Evolutionary conservation across 2,113 vertebrate species (phyloP), one percentile per base, ranked within the genome.

Genomic region (Diadophis punctatus): DNA sequence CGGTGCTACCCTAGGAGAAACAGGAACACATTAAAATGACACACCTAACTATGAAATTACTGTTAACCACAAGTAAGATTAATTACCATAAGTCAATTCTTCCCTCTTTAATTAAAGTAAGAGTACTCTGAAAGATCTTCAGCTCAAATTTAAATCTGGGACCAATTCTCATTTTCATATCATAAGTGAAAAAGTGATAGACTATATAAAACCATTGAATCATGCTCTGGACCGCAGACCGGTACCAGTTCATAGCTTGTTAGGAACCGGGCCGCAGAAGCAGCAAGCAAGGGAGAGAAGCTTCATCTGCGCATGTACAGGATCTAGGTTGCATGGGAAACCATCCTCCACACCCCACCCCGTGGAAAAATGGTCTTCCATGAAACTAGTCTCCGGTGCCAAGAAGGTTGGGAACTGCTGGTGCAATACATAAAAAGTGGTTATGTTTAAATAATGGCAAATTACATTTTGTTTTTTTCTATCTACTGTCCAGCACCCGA

Each of bases 1-100:
- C n/a, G 88, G 18, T 90, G 87, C 49, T 25, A 8, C 11, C 85
- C 95, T 97, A 90, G 94, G 94, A 96, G 96, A 30, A 94, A 93
- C 34, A 96, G 91, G 92, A 85, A 90, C 22, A 51, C 8, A 30
- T 58, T 39, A 60, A 92, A 86, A 89, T 60, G 23, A 86, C 30
- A 93, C n/a, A 25, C 60, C 60, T n/a, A 80, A 25, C 8, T 22
- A 53, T 20, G 12, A 12, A 25, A 34, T 53, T 34, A 39, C 22
- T 52, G 22, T 9, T 68, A 48, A 53, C 12, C 43, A 60, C 2
- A 12, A 91, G 23, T 30, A 39, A 92, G 22, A 74, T 53, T 53
- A 88, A 43, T 16, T 18, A 16, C 22, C 39, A 9, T 2, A 87
- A 49, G 14, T 87, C 27, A 49, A 87, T 49, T 87, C 12, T 20